A percentile compares a stretch with the other conserved stretches of the same genome.
Evolutionary conservation across 1,140 invertebrate genomes (phyloP).

Genomic region (Drosophila equinoxialis): DNA sequence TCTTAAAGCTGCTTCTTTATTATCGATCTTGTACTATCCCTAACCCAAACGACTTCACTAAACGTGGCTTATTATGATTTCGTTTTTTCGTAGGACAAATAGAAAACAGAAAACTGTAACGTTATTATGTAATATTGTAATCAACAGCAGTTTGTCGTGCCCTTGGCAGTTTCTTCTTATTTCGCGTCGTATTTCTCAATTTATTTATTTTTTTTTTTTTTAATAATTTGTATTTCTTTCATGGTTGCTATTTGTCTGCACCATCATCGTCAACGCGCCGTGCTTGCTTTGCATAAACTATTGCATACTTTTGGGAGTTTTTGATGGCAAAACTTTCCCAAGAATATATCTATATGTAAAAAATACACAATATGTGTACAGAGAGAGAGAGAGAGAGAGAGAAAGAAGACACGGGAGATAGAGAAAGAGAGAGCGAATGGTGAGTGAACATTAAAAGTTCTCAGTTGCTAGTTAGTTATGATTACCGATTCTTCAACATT

Average conservation of each 20-base stretch:
- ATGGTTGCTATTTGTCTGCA: slow-evolving; percentile 17
- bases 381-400: not conserved
- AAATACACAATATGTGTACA: not conserved
- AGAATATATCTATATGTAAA: slow-evolving; percentile 10
- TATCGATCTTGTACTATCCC: too few relatives aligned
- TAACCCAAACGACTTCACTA: too few relatives aligned
- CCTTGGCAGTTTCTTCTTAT: slow-evolving; percentile 20
- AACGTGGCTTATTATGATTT: too few relatives aligned
- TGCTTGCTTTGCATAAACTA: slow-evolving; percentile 70
- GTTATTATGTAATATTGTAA: slow-evolving; percentile 34
- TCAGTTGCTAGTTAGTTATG: slow-evolving; percentile 47
- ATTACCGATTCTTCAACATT: slow-evolving; percentile 42
- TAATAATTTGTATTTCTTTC: not conserved
- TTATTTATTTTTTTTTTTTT: too few relatives aligned
- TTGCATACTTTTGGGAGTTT: slow-evolving; percentile 71
- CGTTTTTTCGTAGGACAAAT: too few relatives aligned
- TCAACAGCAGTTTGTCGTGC: slow-evolving; percentile 27
- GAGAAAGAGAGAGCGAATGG: too few relatives aligned
- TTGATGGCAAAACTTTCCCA: slow-evolving; percentile 66
- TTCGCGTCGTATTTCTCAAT: not conserved
- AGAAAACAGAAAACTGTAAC: too few relatives aligned
- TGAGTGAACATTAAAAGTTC: slow-evolving; percentile 21
- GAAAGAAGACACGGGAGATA: too few relatives aligned
- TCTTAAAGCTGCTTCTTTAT: too few relatives aligned
- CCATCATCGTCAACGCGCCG: slow-evolving; percentile 37